Evolutionary conservation across 2,797 vertebrate genomes (phyloP).

Genomic region (Alauda arvensis): DNA sequence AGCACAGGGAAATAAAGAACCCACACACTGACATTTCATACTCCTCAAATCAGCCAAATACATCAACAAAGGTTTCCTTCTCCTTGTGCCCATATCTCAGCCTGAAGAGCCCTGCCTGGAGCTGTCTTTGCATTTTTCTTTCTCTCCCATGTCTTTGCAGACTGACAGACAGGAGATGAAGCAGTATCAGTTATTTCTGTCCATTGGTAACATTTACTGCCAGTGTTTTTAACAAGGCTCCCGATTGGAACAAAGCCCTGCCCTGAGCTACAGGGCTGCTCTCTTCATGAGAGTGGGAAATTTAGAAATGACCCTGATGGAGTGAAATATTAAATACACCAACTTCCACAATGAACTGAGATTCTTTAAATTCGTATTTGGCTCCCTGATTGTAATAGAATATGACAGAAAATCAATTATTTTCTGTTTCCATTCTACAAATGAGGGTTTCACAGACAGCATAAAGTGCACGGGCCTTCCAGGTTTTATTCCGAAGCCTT

Average conservation of each 20-base stretch:
- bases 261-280: not conserved
- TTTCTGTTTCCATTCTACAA: constrained; percentile 32
- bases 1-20: not conserved
- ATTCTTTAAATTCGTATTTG: constrained; percentile 13
- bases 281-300: not conserved
- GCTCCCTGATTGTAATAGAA: constrained; percentile 3
- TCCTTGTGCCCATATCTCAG: not conserved
- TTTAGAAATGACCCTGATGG: not conserved
- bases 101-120: not conserved
- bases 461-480: not conserved
- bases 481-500: constrained; percentile 42
- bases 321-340: not conserved
- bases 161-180: not conserved
- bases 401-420: constrained; percentile 51
- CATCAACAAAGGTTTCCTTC: not conserved
- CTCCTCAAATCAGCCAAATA: not conserved
- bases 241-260: accelerated
- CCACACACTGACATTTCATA: not conserved
- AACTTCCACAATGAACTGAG: not conserved
- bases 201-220: not conserved
- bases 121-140: not conserved
- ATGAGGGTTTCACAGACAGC: not conserved
- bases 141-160: not conserved
- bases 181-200: not conserved
- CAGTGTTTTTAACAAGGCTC: not conserved